A percentile compares a stretch with the other conserved stretches of the same genome.
phyloP scores from a whole-genome alignment of 2,113 vertebrate genomes.

The Mustela lutreola region DNA sequence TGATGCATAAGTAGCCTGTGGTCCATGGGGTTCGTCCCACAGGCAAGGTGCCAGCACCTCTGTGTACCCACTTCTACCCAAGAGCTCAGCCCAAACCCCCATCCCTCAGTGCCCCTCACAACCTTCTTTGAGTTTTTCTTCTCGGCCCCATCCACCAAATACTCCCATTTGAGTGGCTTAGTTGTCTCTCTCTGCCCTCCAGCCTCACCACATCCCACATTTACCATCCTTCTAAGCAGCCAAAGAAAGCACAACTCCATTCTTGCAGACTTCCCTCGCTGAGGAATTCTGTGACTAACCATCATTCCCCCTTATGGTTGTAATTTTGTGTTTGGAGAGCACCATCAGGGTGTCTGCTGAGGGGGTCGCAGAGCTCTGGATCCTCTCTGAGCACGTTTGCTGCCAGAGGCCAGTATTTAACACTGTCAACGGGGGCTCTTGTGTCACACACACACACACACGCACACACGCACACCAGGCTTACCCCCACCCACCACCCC shows the following conservation, averaged over 20 bases:
- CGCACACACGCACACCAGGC: background rate
- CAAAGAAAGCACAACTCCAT: background rate
- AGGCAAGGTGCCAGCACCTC: background rate
- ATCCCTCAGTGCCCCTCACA: too few relatives aligned
- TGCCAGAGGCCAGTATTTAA: background rate
- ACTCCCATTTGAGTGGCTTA: background rate
- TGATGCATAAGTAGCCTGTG: background rate
- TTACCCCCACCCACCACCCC: fast-evolving
- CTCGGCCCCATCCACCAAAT: background rate
- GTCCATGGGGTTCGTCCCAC: background rate
- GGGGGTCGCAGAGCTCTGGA: background rate
- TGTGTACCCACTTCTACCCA: background rate
- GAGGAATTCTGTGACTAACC: background rate
- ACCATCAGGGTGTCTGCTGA: background rate
- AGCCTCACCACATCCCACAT: background rate
- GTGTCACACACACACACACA: background rate
- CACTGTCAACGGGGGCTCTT: background rate
- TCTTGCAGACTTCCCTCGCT: background rate
- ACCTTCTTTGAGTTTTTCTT: background rate
- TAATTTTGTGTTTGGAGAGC: background rate
- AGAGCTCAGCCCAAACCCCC: background rate
- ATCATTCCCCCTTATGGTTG: background rate
- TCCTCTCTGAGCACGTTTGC: background rate
- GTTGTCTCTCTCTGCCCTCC: background rate
- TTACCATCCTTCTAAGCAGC: background rate